Evolutionary conservation across 1,140 invertebrate genomes (phyloP), one percentile per base, ranked within the genome.

Genomic region (Camponotus pennsylvanicus): DNA sequence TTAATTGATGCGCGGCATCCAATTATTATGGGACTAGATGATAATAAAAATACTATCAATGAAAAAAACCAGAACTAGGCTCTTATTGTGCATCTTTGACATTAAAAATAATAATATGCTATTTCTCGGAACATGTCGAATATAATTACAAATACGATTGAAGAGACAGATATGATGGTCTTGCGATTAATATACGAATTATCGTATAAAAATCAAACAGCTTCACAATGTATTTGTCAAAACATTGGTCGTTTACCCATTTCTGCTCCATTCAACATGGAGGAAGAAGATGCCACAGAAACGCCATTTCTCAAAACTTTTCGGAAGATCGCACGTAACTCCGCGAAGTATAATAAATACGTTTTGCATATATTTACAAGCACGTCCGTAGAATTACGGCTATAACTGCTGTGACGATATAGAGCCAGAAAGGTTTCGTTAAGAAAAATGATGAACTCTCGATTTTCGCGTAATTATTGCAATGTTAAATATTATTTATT

Each of bases 331-430:
- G 55, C 70, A 7, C 69, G 42, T 83, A 82, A 73, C 79, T 82
- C 37, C 42, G n/a, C 69, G 40, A 83, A 34, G 40, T 83, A 83
- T 83, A 75, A 75, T 83, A 83, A 83, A 83, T 83, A 83, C n/a
- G 57, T 57, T 75, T 83, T 75, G 69, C 79, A 61, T 75, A 83
- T 83, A 83, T 83, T 83, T 83, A 83, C 79, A 83, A 83, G 79
- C 32, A 49, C 45, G 9, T 64, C 27, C 40, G 11, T 75, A 45
- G 55, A 83, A 40, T 83, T 83, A 63, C 55, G 27, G 27, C 27
- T 37, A 18, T 7, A 40, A 73, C 18, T 34, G n/a, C 15, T 21
- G 18, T n/a, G 42, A 61, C 42, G 34, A 32, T 59, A 40, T 57
- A 13, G 21, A 73, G 66, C 4, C 49, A 27, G 37, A 37, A 63